Base-by-base conservation (phyloP, 1,140 invertebrate species). In the Brachionus sp. region DNA sequence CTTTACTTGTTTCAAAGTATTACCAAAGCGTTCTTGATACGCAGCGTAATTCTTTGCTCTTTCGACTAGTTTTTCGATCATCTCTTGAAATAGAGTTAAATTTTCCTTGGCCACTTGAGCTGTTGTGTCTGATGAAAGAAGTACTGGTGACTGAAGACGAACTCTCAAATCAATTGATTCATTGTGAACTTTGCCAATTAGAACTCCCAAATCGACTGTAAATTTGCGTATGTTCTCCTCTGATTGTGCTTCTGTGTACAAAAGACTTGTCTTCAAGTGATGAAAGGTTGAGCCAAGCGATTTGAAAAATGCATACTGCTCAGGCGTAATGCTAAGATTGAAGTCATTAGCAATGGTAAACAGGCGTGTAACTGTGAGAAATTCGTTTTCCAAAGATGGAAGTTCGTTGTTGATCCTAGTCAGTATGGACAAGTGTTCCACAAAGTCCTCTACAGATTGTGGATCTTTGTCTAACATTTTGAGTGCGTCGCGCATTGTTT, bases 151-250 rank as follows among this genome's bases (percentile, higher is more conserved):
- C 77, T 86, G 85, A 6, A 88, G 87, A 23, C 84, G 82, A 53
- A 86, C 86, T 84, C 86, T 88, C 9, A 88, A 83, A 13, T 88
- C 86, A 82, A 86, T 87, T 35, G 88, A 83, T 73, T 86, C 86
- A 39, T 84, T 83, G 12, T 84, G 84, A 39, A 88, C 88, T 50
- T 86, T 84, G 70, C 85, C 84, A 39, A 89, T 87, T 3, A 88
- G 84, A 1, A 82, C 85, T 62, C 88, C 86, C 39, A 89, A 85
- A 78, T 89, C 87, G 4, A 85, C 84, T 39, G 87, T 88, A 84
- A 89, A 89, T 84, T 88, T 87, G 50, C 87, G 85, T 33, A 89
- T 89, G 82, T 89, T 88, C 70, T 89, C 88, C 84, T 89, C 88
- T 73, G 88, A 88, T 84, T 88, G 88, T n/a, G 88, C 88, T 83